Percentiles rank a stretch among this genome's conserved stretches.
phyloP scores from a whole-genome alignment of 2,113 vertebrate species.

The Bettongia penicillata region DNA sequence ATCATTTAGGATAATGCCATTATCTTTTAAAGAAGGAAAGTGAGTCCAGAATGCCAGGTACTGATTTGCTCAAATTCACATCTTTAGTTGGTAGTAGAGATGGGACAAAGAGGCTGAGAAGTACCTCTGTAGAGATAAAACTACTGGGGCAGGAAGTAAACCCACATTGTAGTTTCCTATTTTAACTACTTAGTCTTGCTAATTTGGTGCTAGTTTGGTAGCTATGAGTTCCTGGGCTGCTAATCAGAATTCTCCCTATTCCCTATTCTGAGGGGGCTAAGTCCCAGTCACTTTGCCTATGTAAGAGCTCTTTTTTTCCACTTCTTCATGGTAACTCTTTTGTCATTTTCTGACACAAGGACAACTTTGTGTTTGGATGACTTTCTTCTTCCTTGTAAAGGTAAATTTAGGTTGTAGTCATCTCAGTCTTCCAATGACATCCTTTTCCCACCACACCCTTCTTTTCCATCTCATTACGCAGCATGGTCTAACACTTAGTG shows the following conservation, averaged over 20 bases:
- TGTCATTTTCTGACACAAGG: neutral
- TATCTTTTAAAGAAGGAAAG: neutral
- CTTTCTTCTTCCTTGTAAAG: conserved; percentile 10
- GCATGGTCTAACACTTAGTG: neutral
- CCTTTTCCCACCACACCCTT: neutral
- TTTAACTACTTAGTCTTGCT: neutral
- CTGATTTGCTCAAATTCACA: neutral
- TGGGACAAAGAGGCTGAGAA: neutral
- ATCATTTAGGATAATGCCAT: neutral
- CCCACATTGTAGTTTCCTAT: neutral
- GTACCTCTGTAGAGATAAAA: neutral
- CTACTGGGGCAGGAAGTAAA: neutral
- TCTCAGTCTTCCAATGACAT: neutral
- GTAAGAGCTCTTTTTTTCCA: neutral
- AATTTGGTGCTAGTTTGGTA: neutral
- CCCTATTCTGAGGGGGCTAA: neutral
- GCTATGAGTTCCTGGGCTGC: neutral
- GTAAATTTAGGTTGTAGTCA: conserved; percentile 1
- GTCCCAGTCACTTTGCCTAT: neutral
- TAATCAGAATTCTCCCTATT: neutral
- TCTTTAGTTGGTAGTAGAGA: neutral
- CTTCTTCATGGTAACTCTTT: neutral
- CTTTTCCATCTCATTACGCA: neutral
- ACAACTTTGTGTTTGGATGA: conserved; percentile 29
- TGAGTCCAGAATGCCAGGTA: neutral